These are phyloP conservation scores for Bombus haemorrhoidalis DNA, from an alignment of 1,140 invertebrate genomes.

Conservation along the genomic window DNA sequence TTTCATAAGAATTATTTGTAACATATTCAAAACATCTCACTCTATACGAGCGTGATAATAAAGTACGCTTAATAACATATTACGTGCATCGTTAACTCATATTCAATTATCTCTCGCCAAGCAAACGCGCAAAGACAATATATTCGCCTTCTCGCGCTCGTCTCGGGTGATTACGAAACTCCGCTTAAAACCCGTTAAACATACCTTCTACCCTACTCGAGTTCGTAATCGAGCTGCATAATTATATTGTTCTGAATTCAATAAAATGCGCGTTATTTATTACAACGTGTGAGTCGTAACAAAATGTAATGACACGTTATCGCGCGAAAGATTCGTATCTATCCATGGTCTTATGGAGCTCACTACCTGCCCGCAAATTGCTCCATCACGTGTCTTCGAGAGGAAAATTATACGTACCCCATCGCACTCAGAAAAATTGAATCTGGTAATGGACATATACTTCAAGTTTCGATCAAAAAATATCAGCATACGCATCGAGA, in stretches of 20 bases:
- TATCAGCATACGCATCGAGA: neutral
- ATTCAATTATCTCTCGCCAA: constrained; percentile 18
- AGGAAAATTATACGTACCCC: constrained; percentile 25
- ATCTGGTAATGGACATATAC: neutral
- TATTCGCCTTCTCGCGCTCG: neutral
- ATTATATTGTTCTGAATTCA: constrained; percentile 56
- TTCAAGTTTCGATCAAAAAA: neutral
- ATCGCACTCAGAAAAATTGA: neutral
- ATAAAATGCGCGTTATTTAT: constrained; percentile 48
- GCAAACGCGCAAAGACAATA: constrained; percentile 6
- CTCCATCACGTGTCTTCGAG: neutral
- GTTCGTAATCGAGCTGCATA: neutral
- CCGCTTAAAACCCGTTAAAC: constrained; percentile 35
- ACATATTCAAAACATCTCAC: neutral
- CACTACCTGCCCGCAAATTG: constrained; percentile 44
- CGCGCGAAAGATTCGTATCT: constrained; percentile 42
- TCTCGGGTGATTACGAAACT: constrained; percentile 24
- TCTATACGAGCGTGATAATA: neutral
- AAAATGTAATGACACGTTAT: constrained; percentile 54
- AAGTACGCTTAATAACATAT: neutral
- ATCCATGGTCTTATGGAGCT: neutral
- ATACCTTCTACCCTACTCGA: constrained; percentile 8
- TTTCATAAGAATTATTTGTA: too few relatives aligned
- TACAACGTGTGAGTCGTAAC: constrained; percentile 23
- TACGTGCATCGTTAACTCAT: constrained; percentile 18